phyloP scores from a whole-genome alignment of 2,888 invertebrate genomes.

The Lagria hirta region DNA sequence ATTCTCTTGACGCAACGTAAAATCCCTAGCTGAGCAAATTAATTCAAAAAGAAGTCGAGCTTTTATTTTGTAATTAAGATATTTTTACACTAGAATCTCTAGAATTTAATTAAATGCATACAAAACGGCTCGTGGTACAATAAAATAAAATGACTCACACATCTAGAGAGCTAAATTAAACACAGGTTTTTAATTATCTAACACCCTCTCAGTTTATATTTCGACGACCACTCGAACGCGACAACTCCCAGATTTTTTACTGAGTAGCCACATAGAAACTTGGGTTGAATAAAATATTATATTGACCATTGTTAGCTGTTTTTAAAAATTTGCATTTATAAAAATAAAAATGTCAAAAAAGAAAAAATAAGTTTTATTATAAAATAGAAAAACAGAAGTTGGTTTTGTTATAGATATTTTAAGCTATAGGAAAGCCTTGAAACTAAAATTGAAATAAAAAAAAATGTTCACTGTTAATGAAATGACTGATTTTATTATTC shows the following conservation, averaged over 20 bases:
- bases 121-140: slow-evolving; percentile 25
- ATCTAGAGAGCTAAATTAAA: slow-evolving; percentile 29
- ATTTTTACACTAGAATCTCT: slow-evolving; percentile 37
- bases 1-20: slow-evolving; percentile 15
- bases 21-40: slow-evolving; percentile 14
- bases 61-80: slow-evolving; percentile 36
- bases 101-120: slow-evolving; percentile 39
- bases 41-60: slow-evolving; percentile 30
- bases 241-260: slow-evolving; percentile 26
- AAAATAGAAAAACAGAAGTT: too few species aligned
- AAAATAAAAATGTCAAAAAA: too few species aligned
- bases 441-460: too few species aligned
- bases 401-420: too few species aligned
- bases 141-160: slow-evolving; percentile 32
- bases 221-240: slow-evolving; percentile 25
- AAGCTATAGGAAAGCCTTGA: too few species aligned
- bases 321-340: too few species aligned
- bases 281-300: too few species aligned
- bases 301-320: too few species aligned
- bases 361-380: too few species aligned
- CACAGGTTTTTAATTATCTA: slow-evolving; percentile 34
- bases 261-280: slow-evolving; percentile 26
- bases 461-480: too few species aligned
- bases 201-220: slow-evolving; percentile 31
- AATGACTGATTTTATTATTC: too few species aligned